Conservation (phyloP, 2,888 invertebrate species). For the Willowsia nigromaculata region DNA sequence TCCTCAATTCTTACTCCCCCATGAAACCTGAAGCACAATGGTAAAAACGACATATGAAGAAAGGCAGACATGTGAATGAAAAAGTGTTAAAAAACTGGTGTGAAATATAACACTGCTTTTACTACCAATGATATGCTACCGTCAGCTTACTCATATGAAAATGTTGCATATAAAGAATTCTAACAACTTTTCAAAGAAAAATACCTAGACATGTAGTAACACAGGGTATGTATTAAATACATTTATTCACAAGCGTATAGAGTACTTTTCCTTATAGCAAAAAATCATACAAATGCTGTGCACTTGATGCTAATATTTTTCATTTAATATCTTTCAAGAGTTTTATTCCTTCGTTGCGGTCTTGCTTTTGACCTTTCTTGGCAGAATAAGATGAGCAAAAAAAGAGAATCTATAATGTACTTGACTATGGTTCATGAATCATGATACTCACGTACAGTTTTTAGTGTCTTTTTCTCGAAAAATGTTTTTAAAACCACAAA, state of each 20-base stretch:
- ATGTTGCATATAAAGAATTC: too few relatives aligned
- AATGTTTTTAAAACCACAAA: constrained; percentile 20
- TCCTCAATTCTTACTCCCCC: background rate
- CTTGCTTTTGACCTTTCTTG: background rate
- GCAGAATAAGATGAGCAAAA: too few relatives aligned
- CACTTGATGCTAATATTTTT: too few relatives aligned
- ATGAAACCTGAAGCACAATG: background rate
- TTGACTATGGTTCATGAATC: background rate
- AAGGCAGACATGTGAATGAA: background rate
- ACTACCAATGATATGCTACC: background rate
- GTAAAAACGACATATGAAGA: background rate
- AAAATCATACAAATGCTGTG: too few relatives aligned
- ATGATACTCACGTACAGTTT: constrained; percentile 28
- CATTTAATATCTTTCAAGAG: too few relatives aligned
- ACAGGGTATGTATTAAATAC: too few relatives aligned
- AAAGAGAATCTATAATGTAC: background rate
- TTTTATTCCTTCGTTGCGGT: background rate
- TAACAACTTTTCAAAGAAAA: too few relatives aligned
- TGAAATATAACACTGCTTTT: background rate
- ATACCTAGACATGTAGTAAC: too few relatives aligned
- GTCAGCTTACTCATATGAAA: too few relatives aligned
- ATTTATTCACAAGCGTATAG: too few relatives aligned
- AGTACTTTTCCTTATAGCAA: too few relatives aligned
- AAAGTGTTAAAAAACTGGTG: constrained; percentile 17
- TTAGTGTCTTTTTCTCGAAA: background rate